phyloP scores from a whole-genome alignment of 2,888 invertebrate genomes.

The Pegoplata infirma region DNA sequence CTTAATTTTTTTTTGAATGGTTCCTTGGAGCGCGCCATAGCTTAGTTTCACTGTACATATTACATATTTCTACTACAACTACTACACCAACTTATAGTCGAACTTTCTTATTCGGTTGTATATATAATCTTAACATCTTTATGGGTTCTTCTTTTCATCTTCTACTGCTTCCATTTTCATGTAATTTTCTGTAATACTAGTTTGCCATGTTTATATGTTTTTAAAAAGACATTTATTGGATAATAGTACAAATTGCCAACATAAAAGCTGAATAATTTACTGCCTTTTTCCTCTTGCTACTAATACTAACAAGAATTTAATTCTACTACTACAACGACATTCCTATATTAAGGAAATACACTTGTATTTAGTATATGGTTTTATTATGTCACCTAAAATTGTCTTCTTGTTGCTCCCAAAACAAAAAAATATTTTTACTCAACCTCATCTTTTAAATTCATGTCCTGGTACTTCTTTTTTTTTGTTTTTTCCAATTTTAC shows the following conservation, averaged over 20 bases:
- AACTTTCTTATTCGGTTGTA: constrained; percentile 20
- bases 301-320: constrained; percentile 8
- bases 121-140: constrained; percentile 56
- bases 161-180: constrained; percentile 12
- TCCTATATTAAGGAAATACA: constrained; percentile 2
- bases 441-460: background rate
- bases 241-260: constrained; percentile 68
- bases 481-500: constrained; percentile 61
- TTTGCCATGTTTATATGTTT: constrained; percentile 56
- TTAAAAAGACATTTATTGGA: constrained; percentile 63
- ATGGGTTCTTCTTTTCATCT: constrained; percentile 36
- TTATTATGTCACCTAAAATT: constrained; percentile 38
- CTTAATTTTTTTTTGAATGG: too few species aligned
- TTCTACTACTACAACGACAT: constrained; percentile 21
- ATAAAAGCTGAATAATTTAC: constrained; percentile 68
- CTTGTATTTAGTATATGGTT: constrained; percentile 40
- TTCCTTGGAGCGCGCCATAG: too few species aligned
- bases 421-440: background rate
- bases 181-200: constrained; percentile 43
- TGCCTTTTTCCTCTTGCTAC: constrained; percentile 30
- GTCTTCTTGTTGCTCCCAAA: constrained; percentile 9
- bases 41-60: too few species aligned
- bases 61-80: constrained; percentile 31
- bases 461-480: constrained; percentile 8
- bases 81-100: constrained; percentile 40